Conservation (phyloP, 2,113 vertebrate species). For the Nibea albiflora region DNA sequence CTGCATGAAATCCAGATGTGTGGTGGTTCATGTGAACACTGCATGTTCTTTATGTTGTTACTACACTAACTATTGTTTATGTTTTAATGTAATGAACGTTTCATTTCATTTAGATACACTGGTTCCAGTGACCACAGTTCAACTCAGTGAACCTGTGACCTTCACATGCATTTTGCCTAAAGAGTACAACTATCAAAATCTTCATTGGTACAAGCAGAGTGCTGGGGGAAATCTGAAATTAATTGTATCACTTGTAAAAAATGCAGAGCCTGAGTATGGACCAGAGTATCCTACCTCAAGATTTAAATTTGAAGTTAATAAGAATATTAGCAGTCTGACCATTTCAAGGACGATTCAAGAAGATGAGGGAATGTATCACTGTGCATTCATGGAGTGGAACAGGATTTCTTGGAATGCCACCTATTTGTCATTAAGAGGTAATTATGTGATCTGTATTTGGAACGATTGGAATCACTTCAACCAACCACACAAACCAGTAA, state of each 20-base stretch:
- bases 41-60: no score
- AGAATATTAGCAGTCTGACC: not conserved
- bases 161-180: not conserved
- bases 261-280: accelerated
- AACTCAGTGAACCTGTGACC: not conserved
- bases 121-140: slow-evolving; percentile 21
- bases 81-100: not conserved
- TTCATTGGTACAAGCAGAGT: slow-evolving; percentile 50
- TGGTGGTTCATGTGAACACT: no score
- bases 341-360: slow-evolving; percentile 6
- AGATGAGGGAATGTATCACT: slow-evolving; percentile 62
- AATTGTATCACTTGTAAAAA: accelerated
- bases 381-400: not conserved
- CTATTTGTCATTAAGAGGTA: slow-evolving; percentile 49
- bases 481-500: not conserved
- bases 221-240: slow-evolving; percentile 5
- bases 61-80: accelerated
- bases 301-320: accelerated
- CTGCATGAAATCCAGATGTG: no score
- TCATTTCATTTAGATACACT: not conserved
- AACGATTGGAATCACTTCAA: not conserved
- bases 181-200: accelerated
- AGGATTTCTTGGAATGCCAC: not conserved
- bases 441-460: not conserved
- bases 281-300: not conserved